phyloP scores from a whole-genome alignment of 2,797 vertebrate species.

The Arrhamphus sclerolepis region DNA sequence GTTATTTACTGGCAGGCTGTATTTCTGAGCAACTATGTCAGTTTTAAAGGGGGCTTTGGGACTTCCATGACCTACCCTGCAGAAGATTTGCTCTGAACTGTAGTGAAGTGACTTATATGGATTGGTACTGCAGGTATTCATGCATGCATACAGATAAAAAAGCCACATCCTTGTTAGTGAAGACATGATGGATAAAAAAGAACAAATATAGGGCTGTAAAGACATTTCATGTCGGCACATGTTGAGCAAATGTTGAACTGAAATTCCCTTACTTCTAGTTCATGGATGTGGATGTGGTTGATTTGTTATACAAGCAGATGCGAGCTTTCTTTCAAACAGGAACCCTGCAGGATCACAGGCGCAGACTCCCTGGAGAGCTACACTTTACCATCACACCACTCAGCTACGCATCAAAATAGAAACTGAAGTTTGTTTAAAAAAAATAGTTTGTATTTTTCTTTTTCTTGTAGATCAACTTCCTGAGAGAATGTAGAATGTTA shows the following conservation, averaged over 20 bases:
- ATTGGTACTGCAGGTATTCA: slow-evolving; percentile 7
- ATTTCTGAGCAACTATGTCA: slow-evolving; percentile 45
- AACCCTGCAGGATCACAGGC: slow-evolving; percentile 64
- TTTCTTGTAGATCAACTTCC: slow-evolving; percentile 31
- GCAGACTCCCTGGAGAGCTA: slow-evolving; percentile 61
- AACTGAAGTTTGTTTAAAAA: slow-evolving; percentile 49
- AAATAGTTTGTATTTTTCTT: slow-evolving; percentile 28
- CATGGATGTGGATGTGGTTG: slow-evolving; percentile 68
- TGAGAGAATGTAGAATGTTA: slow-evolving; percentile 12
- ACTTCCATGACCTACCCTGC: slow-evolving; percentile 51
- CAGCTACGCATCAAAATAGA: slow-evolving; percentile 54
- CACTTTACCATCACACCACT: slow-evolving; percentile 63
- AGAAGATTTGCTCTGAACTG: slow-evolving; percentile 54
- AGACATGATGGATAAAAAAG: slow-evolving; percentile 28
- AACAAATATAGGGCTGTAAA: slow-evolving; percentile 19
- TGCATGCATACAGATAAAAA: slow-evolving; percentile 8
- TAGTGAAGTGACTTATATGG: slow-evolving; percentile 18
- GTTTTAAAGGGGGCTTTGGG: slow-evolving; percentile 53
- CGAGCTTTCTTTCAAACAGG: slow-evolving; percentile 64
- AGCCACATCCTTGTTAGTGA: slow-evolving; percentile 14
- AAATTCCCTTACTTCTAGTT: slow-evolving; percentile 61
- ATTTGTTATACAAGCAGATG: slow-evolving; percentile 59
- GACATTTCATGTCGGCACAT: slow-evolving; percentile 37
- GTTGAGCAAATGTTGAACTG: slow-evolving; percentile 58
- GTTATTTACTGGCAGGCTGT: slow-evolving; percentile 33